phyloP scores from a whole-genome alignment of 2,113 vertebrate species.

The Marmota monax region DNA sequence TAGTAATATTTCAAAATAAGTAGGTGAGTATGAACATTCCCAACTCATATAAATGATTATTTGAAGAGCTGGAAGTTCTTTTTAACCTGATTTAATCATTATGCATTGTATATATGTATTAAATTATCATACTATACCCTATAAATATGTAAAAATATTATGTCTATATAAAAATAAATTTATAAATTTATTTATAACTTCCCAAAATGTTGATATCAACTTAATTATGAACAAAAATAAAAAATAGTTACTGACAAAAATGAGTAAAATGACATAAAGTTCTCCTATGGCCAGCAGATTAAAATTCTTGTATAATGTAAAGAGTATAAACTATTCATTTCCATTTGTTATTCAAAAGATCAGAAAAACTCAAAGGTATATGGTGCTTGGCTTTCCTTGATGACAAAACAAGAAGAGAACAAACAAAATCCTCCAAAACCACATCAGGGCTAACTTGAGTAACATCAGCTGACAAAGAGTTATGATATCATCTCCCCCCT shows the following conservation, averaged over 20 bases:
- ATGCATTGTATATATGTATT: background rate
- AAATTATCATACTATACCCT: background rate
- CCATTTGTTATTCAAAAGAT: slow-evolving; percentile 39
- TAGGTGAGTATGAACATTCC: background rate
- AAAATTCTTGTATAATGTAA: background rate
- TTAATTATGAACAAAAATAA: slow-evolving; percentile 16
- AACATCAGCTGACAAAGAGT: background rate
- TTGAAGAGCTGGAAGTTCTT: background rate
- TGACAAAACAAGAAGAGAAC: background rate
- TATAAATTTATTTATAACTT: background rate
- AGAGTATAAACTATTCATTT: slow-evolving; percentile 16
- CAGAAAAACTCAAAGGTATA: background rate
- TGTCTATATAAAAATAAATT: background rate
- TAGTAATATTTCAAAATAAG: background rate
- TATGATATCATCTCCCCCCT: slow-evolving; percentile 39
- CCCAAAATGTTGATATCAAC: slow-evolving; percentile 12
- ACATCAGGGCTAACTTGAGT: background rate
- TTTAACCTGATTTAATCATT: background rate
- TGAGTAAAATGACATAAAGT: background rate
- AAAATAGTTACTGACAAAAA: slow-evolving; percentile 37
- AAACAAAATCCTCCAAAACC: background rate
- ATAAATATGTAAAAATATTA: background rate
- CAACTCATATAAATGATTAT: background rate
- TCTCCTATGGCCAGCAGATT: background rate
- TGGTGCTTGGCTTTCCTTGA: background rate